Conservation (phyloP, 2,113 vertebrate genomes). For the Menura novaehollandiae region DNA sequence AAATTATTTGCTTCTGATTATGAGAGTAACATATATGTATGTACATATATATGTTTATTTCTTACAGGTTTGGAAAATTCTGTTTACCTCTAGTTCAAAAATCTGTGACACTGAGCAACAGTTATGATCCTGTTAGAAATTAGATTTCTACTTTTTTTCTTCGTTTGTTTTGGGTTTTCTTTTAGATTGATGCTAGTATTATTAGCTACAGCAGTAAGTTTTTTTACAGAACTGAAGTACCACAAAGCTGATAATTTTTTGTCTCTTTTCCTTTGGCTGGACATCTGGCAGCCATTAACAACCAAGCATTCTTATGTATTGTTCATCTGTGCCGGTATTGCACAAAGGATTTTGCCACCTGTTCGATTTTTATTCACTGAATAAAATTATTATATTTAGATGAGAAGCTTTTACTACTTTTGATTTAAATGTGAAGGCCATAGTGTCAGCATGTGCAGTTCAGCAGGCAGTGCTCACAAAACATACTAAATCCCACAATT, state of each 20-base stretch:
- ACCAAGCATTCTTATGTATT: background rate
- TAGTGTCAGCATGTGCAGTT: background rate
- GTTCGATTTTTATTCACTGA: background rate
- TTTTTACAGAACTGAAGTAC: background rate
- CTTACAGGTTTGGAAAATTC: background rate
- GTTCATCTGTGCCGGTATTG: constrained; percentile 1
- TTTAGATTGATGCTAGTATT: background rate
- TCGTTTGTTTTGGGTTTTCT: accelerated
- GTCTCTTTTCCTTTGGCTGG: background rate
- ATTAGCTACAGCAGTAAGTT: background rate
- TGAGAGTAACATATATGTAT: background rate
- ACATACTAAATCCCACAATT: background rate
- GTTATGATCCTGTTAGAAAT: background rate
- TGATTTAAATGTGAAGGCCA: background rate
- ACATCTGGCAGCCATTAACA: constrained; percentile 38
- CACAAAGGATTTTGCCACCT: constrained; percentile 32
- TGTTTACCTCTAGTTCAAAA: background rate
- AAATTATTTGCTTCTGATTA: background rate
- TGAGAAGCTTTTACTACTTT: background rate
- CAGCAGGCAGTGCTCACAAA: background rate
- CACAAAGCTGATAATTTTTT: background rate
- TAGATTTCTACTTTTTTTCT: background rate
- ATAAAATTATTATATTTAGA: background rate
- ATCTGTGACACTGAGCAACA: background rate
- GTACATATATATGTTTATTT: background rate